Evolutionary conservation across 2,888 invertebrate species (phyloP), one percentile per base, ranked within the genome.

Genomic region (Erebia ligea): DNA sequence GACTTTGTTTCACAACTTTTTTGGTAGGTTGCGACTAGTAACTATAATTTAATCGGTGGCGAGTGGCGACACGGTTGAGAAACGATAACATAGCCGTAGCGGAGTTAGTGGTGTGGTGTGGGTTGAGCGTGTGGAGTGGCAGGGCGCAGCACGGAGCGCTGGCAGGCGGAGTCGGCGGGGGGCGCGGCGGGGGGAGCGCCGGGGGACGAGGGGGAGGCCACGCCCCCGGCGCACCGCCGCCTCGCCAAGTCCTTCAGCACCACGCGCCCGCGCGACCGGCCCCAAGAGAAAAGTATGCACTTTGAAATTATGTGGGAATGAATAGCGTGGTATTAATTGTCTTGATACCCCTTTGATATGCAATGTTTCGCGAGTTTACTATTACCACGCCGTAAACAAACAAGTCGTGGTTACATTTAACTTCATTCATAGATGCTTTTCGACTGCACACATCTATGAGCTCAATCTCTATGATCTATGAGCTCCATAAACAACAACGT

Each of bases 201-300:
- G 84, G 78, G 85, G 86, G 93, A 94, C 78, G 95, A 95, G 77
- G 95, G 95, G 81, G 95, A 96, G 78, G 96, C 96, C 76, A 97
- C 97, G 80, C 97, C 97, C 82, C 97, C 98, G 80, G 95, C 97
- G 79, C 97, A 97, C 90, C 95, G 98, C 83, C 96, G 98, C 83
- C 95, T 98, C 88, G 97, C 98, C 83, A 98, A 98, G 94, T 98
- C 97, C 91, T 98, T 98, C 95, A 97, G 97, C 94, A 96, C 97
- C 81, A 95, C 97, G 61, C 80, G 86, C 57, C 86, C 88, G 4
- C 69, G 85, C 69, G 87, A 87, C 76, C 86, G 85, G 76, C 79
- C 81, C 72, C 77, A 80, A 1, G 92, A 91, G 62, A 86, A 84
- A 85, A 88, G 92, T 92, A 89, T 68, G 76, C 74, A 63, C 21